A percentile compares a stretch with the other conserved stretches of the same genome.
Conservation (phyloP, 1,140 invertebrate species). For the Neelides sp. region DNA sequence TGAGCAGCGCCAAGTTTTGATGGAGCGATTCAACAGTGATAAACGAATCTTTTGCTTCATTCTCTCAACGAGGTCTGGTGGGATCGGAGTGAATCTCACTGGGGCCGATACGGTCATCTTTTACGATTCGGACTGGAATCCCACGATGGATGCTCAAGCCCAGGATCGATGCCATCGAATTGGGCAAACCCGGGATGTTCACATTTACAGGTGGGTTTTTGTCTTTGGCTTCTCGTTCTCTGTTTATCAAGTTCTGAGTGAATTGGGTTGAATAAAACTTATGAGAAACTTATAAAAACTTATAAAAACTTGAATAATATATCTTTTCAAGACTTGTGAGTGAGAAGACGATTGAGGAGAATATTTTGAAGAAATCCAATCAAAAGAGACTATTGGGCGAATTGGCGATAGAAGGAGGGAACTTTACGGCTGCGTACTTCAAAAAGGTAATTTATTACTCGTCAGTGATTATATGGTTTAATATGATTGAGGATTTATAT, state of each 20-base stretch:
- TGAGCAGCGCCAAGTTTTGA: constrained; percentile 86
- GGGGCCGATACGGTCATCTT: constrained; percentile 99
- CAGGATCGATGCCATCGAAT: constrained; percentile 98
- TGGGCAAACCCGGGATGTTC: constrained; percentile 97
- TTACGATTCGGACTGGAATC: constrained; percentile 99
- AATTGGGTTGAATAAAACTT: neutral
- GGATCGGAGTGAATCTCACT: constrained; percentile 95
- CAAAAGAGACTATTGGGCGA: constrained; percentile 93
- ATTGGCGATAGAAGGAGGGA: constrained; percentile 95
- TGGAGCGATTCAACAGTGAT: constrained; percentile 97
- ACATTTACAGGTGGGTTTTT: constrained; percentile 81
- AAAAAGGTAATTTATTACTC: constrained; percentile 80
- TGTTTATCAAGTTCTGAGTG: neutral
- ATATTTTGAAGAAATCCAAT: constrained; percentile 97
- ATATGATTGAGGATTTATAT: constrained; percentile 5
- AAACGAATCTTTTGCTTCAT: constrained; percentile 94
- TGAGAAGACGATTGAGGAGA: constrained; percentile 96
- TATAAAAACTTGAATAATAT: constrained; percentile 7
- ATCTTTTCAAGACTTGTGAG: constrained; percentile 62
- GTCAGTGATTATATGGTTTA: too few species aligned
- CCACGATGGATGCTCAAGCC: constrained; percentile 98
- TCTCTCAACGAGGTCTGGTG: constrained; percentile 91
- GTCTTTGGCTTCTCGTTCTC: constrained; percentile 2
- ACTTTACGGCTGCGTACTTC: constrained; percentile 96
- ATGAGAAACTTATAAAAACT: constrained; percentile 12